Evolutionary conservation across 2,113 vertebrate genomes (phyloP), one percentile per base, ranked within the genome.

Genomic region (Dermatemys mawii): DNA sequence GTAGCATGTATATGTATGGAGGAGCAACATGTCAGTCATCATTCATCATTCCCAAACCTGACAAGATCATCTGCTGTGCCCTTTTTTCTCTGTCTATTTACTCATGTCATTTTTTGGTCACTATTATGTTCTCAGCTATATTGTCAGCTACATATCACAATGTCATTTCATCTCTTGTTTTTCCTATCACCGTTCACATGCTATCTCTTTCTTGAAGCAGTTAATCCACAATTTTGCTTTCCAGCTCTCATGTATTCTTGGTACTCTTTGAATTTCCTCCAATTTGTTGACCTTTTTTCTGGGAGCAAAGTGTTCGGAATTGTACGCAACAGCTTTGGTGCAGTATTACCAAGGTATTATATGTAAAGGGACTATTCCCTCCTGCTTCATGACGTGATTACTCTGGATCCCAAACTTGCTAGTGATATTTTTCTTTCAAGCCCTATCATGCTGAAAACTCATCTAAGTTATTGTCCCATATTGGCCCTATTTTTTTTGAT

Each of bases 1-100:
- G 53, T 46, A 38, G 53, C 46, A 2, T 2, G 27, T 27, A 1
- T 1, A 16, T 35, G 11, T 1, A 32, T n/a, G 38, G 2, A 6
- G 84, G 8, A 5, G 57, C 32, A 73, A 94, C 49, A 89, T 90
- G 17, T 70, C 46, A 49, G 46, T 16, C 48, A 49, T 89, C 83
- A 44, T 67, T 84, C 84, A 84, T 85, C 79, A 95, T 96, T 91
- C 79, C 12, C 90, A 94, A 85, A 94, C 95, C 83, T 95, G 89
- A 96, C 92, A 78, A 92, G 93, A 93, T 95, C 78, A 87, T 90
- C 94, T 88, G 84, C 90, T 81, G 78, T 87, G 93, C 79, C 93
- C n/a, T 38, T 16, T 51, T 55, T 35, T 24, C 13, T 32, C 22
- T n/a, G n/a, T n/a, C n/a, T 57, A 0, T 46, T 67, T 11, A 5